phyloP scores from a whole-genome alignment of 2,113 vertebrate species.

The Peromyscus maniculatus region DNA sequence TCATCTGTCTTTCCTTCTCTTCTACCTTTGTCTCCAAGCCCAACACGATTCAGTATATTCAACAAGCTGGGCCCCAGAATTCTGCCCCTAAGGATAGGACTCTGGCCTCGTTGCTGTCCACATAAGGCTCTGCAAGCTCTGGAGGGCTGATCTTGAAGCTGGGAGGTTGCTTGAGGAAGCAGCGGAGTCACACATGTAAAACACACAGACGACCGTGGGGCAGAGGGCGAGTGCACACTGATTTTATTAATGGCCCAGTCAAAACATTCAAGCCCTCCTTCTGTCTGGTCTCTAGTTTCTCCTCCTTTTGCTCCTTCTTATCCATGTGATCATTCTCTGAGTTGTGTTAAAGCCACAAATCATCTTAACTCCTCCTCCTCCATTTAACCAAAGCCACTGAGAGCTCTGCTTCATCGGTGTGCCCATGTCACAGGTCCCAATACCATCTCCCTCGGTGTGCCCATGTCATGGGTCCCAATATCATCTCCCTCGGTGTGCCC shows the following conservation, averaged over 20 bases:
- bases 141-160: neutral
- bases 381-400: neutral
- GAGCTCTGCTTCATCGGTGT: neutral
- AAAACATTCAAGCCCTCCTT: neutral
- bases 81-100: neutral
- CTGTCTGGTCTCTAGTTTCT: constrained; percentile 16
- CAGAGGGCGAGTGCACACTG: neutral
- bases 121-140: too few species aligned
- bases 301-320: neutral
- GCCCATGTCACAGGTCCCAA: too few species aligned
- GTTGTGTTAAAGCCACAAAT: constrained; percentile 37
- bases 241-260: constrained; percentile 41
- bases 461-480: too few species aligned
- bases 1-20: constrained; percentile 1
- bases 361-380: neutral
- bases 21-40: neutral
- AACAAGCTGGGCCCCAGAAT: constrained; percentile 23
- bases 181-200: neutral
- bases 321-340: constrained; percentile 42
- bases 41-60: neutral
- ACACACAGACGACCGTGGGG: neutral
- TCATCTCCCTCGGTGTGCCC: neutral
- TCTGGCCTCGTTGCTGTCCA: neutral
- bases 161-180: neutral
- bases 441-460: too few species aligned